A percentile compares a stretch with the other conserved stretches of the same genome.
Evolutionary conservation across 2,113 vertebrate species (phyloP).

Genomic region (Hydrochoerus hydrochaeris): DNA sequence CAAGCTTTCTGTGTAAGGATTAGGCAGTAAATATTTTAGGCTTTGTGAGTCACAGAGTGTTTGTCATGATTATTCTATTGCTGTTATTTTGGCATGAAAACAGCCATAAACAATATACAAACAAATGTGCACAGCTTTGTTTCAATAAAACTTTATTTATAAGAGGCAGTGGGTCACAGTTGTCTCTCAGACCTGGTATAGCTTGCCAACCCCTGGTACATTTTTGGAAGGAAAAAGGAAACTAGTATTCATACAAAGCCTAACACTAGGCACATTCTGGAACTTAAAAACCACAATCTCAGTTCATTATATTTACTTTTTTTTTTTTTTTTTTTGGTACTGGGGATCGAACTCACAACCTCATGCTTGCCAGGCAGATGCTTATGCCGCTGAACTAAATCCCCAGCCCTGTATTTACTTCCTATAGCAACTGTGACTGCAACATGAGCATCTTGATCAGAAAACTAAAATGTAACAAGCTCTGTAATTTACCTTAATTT

Average conservation of each 20-base stretch:
- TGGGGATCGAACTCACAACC: too few species aligned
- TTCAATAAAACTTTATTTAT: conserved; percentile 5
- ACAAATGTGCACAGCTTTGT: not conserved
- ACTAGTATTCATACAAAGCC: not conserved
- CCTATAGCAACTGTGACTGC: not conserved
- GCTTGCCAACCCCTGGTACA: not conserved
- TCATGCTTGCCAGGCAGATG: too few species aligned
- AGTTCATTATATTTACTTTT: conserved; percentile 13
- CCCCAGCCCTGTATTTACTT: too few species aligned
- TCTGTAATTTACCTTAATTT: conserved; percentile 94
- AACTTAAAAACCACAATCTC: not conserved
- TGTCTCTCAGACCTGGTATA: not conserved
- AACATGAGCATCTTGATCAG: not conserved
- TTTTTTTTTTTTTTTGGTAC: too few species aligned
- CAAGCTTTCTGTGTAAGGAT: not conserved
- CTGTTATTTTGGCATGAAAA: not conserved
- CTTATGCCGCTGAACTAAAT: too few species aligned
- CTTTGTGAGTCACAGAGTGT: not conserved
- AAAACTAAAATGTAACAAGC: conserved; percentile 42
- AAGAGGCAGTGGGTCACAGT: not conserved
- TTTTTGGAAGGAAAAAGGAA: not conserved
- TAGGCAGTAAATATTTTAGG: not conserved
- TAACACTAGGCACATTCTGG: not conserved
- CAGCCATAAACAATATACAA: not conserved
- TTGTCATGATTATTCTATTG: not conserved